A percentile compares a stretch with the other conserved stretches of the same genome.
These are phyloP conservation scores for Drosophila nigromelanica DNA, from an alignment of 1,140 invertebrate genomes.

Conservation along the genomic window DNA sequence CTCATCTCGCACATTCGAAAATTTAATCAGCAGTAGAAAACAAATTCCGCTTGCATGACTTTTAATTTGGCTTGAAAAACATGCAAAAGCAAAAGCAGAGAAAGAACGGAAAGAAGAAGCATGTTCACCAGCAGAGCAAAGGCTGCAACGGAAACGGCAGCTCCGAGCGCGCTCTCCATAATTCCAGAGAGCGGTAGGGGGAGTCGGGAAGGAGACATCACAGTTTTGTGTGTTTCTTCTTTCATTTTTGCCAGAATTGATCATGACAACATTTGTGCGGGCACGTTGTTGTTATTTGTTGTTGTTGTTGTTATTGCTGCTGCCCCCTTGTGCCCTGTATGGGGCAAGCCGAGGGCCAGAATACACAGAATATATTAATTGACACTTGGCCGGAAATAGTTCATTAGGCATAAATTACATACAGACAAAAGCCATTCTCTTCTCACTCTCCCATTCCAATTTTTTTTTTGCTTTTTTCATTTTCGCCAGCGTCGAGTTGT, in stretches of 20 bases:
- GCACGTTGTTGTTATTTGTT: constrained; percentile 59
- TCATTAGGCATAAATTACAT: constrained; percentile 81
- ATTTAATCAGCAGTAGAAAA: constrained; percentile 56
- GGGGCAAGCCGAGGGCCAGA: constrained; percentile 36
- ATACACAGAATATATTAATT: constrained; percentile 78
- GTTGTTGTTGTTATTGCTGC: constrained; percentile 29
- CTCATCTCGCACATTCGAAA: constrained; percentile 32
- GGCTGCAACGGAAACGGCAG: constrained; percentile 51
- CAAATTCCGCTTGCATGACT: constrained; percentile 53
- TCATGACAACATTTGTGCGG: constrained; percentile 76
- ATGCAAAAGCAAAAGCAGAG: constrained; percentile 16
- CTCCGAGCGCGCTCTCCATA: neutral
- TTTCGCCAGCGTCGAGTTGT: constrained; percentile 42
- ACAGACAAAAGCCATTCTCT: constrained; percentile 69
- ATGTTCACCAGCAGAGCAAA: constrained; percentile 15
- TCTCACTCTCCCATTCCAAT: constrained; percentile 2
- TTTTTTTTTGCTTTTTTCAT: constrained; percentile 28
- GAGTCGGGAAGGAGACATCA: neutral
- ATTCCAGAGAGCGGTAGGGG: neutral
- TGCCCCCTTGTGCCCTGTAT: constrained; percentile 46
- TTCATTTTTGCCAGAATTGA: constrained; percentile 63
- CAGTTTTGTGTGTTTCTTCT: constrained; percentile 25
- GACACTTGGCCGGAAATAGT: constrained; percentile 82
- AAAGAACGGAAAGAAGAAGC: constrained; percentile 1
- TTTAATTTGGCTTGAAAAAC: constrained; percentile 61